phyloP scores from a whole-genome alignment of 2,888 invertebrate species.

The Elmis aenea region DNA sequence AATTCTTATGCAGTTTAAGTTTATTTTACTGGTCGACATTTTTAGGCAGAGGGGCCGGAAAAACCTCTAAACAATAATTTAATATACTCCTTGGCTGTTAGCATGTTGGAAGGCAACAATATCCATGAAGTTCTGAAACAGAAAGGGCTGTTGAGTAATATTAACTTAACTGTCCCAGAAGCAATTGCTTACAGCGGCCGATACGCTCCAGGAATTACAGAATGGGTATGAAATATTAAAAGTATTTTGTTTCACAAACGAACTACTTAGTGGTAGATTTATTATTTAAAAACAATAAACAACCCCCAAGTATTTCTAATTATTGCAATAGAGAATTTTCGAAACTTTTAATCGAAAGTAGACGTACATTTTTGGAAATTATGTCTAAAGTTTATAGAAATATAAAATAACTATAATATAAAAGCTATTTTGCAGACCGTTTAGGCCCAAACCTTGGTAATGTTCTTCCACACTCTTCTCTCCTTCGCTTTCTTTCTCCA shows the following conservation, averaged over 20 bases:
- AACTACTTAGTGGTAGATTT: constrained; percentile 4
- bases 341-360: too few relatives aligned
- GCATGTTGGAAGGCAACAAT: constrained; percentile 56
- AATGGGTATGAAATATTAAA: constrained; percentile 42
- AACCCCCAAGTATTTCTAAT: too few relatives aligned
- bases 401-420: too few relatives aligned
- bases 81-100: constrained; percentile 49
- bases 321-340: too few relatives aligned
- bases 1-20: neutral
- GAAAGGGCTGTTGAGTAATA: constrained; percentile 42
- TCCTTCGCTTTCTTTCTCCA: too few relatives aligned
- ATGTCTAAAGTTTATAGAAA: too few relatives aligned
- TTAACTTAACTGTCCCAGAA: constrained; percentile 53
- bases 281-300: too few relatives aligned
- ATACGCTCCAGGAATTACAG: constrained; percentile 37
- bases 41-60: constrained; percentile 18
- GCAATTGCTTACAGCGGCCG: constrained; percentile 46
- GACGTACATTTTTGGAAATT: too few relatives aligned
- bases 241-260: constrained; percentile 4
- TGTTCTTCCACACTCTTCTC: too few relatives aligned
- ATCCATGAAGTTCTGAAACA: constrained; percentile 49
- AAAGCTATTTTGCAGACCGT: too few relatives aligned
- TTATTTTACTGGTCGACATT: constrained; percentile 1
- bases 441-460: too few relatives aligned
- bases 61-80: constrained; percentile 28